Percentiles rank a stretch among this genome's conserved stretches.
Evolutionary conservation across 2,113 vertebrate genomes (phyloP).

Genomic region (Thunnus thynnus): DNA sequence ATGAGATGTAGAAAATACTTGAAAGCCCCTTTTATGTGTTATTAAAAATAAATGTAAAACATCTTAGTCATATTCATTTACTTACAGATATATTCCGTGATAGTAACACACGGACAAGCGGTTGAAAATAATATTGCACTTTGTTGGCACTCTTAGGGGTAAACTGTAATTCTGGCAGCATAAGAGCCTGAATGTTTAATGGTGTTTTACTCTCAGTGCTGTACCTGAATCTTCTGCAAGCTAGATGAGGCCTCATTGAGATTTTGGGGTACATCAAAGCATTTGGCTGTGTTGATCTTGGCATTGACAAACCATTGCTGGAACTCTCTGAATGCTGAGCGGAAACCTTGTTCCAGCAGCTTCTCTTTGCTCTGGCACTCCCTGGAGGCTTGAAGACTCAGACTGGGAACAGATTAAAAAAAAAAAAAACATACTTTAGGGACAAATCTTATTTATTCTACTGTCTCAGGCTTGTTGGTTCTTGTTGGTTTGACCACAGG

Average conservation of each 20-base stretch:
- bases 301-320: conserved; percentile 96
- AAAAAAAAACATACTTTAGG: background rate
- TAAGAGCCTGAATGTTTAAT: background rate
- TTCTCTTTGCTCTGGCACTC: conserved; percentile 95
- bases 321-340: conserved; percentile 90
- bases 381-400: conserved; percentile 93
- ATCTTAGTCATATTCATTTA: background rate
- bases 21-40: background rate
- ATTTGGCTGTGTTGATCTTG: conserved; percentile 94
- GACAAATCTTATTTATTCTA: no score
- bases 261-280: conserved; percentile 93
- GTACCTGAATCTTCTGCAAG: conserved; percentile 95
- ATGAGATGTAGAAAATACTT: background rate
- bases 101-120: background rate
- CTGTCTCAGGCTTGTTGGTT: no score
- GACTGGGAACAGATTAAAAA: conserved; percentile 76
- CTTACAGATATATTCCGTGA: background rate
- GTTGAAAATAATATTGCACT: background rate
- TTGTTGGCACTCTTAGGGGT: no score
- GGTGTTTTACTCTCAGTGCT: conserved; percentile 7
- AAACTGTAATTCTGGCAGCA: background rate
- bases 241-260: conserved; percentile 88
- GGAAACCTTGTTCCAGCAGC: conserved; percentile 92
- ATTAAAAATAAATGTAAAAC: no score
- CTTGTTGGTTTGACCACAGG: no score